Evolutionary conservation across 2,797 vertebrate genomes (phyloP).

Genomic region (Anomalospiza imberbis): DNA sequence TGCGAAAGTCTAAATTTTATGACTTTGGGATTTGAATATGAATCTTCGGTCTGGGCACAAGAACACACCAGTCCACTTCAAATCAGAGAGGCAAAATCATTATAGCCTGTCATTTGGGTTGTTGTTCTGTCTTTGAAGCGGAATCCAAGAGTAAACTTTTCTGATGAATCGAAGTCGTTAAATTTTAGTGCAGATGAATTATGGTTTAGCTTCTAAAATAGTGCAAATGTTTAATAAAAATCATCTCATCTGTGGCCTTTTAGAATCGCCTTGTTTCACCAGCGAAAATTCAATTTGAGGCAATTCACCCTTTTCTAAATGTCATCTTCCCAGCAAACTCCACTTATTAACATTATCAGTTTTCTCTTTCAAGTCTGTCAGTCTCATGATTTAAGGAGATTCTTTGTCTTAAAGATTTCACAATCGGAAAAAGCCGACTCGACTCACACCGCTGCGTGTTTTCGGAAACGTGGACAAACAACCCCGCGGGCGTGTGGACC

Average conservation of each 20-base stretch:
- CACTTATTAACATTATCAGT: constrained; percentile 10
- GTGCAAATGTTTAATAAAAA: constrained; percentile 44
- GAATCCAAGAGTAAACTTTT: constrained; percentile 45
- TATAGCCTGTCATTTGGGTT: constrained; percentile 4
- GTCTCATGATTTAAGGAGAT: not conserved
- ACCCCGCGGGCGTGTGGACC: accelerated
- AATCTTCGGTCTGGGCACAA: constrained; percentile 30
- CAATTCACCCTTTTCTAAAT: constrained; percentile 14
- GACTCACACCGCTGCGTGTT: not conserved
- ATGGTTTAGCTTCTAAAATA: constrained; percentile 37
- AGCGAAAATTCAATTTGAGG: constrained; percentile 30
- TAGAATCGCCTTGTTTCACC: constrained; percentile 8
- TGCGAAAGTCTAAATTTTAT: constrained; percentile 22
- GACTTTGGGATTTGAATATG: not conserved
- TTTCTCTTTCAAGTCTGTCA: not conserved
- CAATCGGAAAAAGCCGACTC: not conserved
- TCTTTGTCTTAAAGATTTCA: constrained; percentile 22
- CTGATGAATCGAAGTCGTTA: constrained; percentile 53
- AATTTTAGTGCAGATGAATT: constrained; percentile 56
- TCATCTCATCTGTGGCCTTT: constrained; percentile 18
- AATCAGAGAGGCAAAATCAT: constrained; percentile 28
- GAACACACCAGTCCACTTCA: constrained; percentile 24
- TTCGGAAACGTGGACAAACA: not conserved
- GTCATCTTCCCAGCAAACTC: constrained; percentile 8
- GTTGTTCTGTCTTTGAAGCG: constrained; percentile 47